Evolutionary conservation across 2,797 vertebrate species (phyloP).

Genomic region (Pagetopsis macropterus): DNA sequence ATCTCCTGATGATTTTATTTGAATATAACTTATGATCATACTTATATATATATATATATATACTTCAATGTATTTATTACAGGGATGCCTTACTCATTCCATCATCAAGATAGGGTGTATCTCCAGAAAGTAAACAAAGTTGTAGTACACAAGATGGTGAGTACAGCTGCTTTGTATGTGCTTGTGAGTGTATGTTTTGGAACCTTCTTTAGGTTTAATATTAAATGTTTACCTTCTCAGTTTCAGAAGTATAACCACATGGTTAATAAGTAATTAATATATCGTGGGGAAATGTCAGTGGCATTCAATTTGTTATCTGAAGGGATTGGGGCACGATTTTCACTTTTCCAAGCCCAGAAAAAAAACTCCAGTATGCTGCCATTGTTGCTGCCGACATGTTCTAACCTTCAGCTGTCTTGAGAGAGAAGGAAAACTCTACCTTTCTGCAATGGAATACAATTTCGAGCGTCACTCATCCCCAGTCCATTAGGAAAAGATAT

Average conservation of each 20-base stretch:
- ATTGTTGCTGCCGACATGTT: conserved; percentile 28
- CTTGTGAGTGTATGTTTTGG: too few relatives aligned
- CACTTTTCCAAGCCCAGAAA: conserved; percentile 20
- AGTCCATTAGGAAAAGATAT: conserved; percentile 43
- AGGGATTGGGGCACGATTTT: neutral
- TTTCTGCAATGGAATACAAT: conserved; percentile 49
- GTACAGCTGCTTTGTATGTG: too few relatives aligned
- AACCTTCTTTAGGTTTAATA: neutral
- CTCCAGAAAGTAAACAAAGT: too few relatives aligned
- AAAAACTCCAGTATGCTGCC: conserved; percentile 5
- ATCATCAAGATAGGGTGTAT: neutral
- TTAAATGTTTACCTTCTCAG: neutral
- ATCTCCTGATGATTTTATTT: neutral
- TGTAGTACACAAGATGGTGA: too few relatives aligned
- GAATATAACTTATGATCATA: neutral
- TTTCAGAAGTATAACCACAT: conserved; percentile 1
- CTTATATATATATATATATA: neutral
- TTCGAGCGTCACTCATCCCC: conserved; percentile 39
- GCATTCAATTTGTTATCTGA: conserved; percentile 11
- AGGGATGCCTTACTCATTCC: neutral
- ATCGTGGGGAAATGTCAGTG: neutral
- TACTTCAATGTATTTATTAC: neutral
- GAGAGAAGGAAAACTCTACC: conserved; percentile 33
- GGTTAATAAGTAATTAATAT: conserved; percentile 7
- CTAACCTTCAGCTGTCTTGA: conserved; percentile 21